These are phyloP conservation scores for Anhinga rufa DNA, from an alignment of 2,113 vertebrate genomes.

Conservation along the genomic window DNA sequence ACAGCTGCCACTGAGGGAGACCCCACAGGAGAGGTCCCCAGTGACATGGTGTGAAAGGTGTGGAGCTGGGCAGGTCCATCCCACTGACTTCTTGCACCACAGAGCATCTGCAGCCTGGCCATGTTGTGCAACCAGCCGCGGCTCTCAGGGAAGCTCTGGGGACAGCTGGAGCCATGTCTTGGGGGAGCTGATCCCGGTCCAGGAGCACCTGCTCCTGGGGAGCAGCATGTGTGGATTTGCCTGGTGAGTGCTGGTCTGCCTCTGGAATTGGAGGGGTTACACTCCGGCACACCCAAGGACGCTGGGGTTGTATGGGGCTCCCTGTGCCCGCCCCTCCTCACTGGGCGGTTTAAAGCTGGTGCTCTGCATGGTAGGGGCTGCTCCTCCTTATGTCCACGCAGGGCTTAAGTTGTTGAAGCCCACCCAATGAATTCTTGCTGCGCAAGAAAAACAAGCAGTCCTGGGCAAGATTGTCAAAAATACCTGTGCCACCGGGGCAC, in stretches of 20 bases:
- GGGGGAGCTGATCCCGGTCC: neutral
- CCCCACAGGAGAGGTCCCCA: neutral
- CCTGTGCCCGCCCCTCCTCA: neutral
- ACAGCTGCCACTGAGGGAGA: neutral
- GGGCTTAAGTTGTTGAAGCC: neutral
- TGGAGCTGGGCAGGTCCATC: neutral
- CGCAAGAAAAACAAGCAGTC: neutral
- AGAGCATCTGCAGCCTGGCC: neutral
- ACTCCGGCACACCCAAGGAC: accelerated
- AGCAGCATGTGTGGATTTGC: neutral
- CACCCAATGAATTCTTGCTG: neutral
- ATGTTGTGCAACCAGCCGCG: accelerated
- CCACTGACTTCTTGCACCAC: neutral
- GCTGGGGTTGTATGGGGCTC: neutral
- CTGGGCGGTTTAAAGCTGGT: accelerated
- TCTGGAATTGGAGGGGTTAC: neutral
- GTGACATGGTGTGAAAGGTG: neutral
- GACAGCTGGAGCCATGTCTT: neutral
- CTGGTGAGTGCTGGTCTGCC: neutral
- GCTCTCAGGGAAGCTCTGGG: neutral
- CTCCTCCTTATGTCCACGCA: neutral
- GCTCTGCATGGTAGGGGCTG: neutral
- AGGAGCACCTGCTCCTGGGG: neutral
- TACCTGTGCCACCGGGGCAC: neutral
- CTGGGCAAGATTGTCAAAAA: neutral